Conservation (phyloP, 2,888 invertebrate species). For the Zelleria hepariella region DNA sequence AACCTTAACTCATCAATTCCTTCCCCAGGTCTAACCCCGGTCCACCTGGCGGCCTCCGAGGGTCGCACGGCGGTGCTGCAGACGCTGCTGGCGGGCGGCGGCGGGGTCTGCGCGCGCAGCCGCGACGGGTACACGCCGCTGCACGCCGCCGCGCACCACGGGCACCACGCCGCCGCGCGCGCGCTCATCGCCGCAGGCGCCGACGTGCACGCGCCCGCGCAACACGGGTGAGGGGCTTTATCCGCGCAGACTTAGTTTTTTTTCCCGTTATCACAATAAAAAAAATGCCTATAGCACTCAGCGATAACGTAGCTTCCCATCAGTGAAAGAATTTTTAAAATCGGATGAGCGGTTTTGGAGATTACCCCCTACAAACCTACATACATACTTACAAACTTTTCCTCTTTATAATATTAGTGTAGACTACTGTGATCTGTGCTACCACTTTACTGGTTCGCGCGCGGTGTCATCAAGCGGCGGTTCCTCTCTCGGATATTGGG, state of each 20-base stretch:
- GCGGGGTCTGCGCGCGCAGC: conserved; percentile 79
- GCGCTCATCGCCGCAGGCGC: conserved; percentile 92
- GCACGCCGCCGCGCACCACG: conserved; percentile 97
- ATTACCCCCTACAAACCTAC: too few relatives aligned
- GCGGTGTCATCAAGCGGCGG: too few relatives aligned
- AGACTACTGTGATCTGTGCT: not conserved
- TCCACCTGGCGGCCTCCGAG: conserved; percentile 96
- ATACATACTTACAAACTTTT: too few relatives aligned
- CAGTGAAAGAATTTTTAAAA: too few relatives aligned
- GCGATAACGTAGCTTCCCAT: too few relatives aligned
- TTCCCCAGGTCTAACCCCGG: conserved; percentile 83
- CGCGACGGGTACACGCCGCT: conserved; percentile 95
- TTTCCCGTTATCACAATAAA: too few relatives aligned
- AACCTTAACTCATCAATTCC: not conserved
- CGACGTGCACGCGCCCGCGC: conserved; percentile 84
- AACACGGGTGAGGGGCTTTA: conserved; percentile 69
- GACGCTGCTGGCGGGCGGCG: conserved; percentile 83
- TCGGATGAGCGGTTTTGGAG: too few relatives aligned
- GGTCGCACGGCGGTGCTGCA: conserved; percentile 90
- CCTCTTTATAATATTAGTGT: too few relatives aligned
- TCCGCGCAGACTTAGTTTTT: too few relatives aligned
- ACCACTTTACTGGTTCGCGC: too few relatives aligned
- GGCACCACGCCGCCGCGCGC: conserved; percentile 92
- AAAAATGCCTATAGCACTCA: too few relatives aligned
- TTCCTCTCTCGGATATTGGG: too few relatives aligned